Conservation (phyloP, 2,797 vertebrate species). For the Myotis planiceps region DNA sequence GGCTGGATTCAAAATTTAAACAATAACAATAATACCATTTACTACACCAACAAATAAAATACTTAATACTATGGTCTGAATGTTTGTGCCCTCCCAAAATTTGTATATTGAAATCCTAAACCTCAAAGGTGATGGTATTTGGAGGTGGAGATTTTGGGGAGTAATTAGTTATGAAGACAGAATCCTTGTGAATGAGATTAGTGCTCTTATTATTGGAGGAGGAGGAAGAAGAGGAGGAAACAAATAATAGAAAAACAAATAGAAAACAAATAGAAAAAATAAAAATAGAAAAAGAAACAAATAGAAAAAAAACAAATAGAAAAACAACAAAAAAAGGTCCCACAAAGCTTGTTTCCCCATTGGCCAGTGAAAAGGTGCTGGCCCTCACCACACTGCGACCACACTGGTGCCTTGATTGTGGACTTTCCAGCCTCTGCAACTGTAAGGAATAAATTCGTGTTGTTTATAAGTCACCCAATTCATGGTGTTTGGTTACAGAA, state of each 20-base stretch:
- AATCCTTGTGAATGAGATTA: not conserved
- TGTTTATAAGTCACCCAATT: not conserved
- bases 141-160: not conserved
- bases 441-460: not conserved
- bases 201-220: not conserved
- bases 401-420: not conserved
- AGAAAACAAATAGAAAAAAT: no score
- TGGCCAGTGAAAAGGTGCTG: not conserved
- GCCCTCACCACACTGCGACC: fast-evolving
- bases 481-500: not conserved
- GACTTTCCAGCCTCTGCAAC: not conserved
- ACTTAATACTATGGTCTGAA: not conserved
- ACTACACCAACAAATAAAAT: not conserved
- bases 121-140: not conserved
- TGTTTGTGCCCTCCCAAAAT: not conserved
- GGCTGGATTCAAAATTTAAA: not conserved
- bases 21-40: not conserved
- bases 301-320: no score
- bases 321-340: not conserved
- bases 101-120: not conserved
- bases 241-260: no score
- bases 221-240: no score
- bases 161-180: not conserved
- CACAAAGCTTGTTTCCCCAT: not conserved
- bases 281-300: no score